phyloP scores from a whole-genome alignment of 1,140 invertebrate species.

The Polyergus mexicanus region DNA sequence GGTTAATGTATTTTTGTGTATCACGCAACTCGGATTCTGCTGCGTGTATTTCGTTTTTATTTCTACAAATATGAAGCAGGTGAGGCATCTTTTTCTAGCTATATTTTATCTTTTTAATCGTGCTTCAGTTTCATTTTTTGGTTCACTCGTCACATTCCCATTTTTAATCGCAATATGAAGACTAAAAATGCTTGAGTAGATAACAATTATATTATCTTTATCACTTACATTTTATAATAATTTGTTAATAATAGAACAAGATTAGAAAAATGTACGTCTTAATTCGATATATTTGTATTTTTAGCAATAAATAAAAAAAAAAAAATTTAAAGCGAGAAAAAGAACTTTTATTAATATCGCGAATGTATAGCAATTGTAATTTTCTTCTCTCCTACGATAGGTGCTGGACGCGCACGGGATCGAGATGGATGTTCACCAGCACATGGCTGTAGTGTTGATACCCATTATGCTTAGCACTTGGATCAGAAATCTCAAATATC shows the following conservation, averaged over 20 bases:
- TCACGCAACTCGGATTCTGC: conserved; percentile 98
- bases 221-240: background rate
- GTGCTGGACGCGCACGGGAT: conserved; percentile 89
- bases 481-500: conserved; percentile 92
- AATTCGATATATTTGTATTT: background rate
- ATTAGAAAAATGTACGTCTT: background rate
- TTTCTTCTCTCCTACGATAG: conserved; percentile 81
- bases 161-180: background rate
- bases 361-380: background rate
- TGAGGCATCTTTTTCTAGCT: conserved; percentile 80
- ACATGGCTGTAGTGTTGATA: conserved; percentile 91
- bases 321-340: background rate
- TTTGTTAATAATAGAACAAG: background rate
- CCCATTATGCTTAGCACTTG: conserved; percentile 91
- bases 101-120: background rate
- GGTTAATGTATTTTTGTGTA: conserved; percentile 93
- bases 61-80: conserved; percentile 92
- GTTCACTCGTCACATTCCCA: background rate
- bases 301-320: conserved; percentile 16
- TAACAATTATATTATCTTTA: background rate
- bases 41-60: conserved; percentile 98
- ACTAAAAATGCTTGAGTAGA: conserved; percentile 23
- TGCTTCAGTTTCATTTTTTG: background rate
- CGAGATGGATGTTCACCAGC: conserved; percentile 88
- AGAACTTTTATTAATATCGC: conserved; percentile 6